Percentiles rank a stretch among this genome's conserved stretches.
Conservation (phyloP, 2,113 vertebrate species). For the Puffinus mauretanicus region DNA sequence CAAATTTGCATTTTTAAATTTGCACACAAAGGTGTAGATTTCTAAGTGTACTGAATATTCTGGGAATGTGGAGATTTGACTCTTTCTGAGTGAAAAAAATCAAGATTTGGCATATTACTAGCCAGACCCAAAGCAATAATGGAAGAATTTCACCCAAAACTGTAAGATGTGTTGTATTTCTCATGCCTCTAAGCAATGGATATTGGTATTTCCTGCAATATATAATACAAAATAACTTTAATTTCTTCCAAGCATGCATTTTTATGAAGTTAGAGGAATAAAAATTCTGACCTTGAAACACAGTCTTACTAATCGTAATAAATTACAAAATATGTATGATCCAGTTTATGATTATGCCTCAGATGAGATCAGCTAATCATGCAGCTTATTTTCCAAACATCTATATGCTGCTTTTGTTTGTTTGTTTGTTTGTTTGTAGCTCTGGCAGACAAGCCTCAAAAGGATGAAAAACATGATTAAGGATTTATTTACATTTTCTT, state of each 20-base stretch:
- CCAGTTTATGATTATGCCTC: background rate
- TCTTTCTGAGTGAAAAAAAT: background rate
- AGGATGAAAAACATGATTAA: slow-evolving; percentile 18
- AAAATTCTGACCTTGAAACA: slow-evolving; percentile 23
- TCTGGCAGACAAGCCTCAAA: background rate
- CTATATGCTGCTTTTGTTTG: background rate
- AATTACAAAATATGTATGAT: background rate
- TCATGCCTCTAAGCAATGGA: background rate
- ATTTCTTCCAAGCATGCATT: background rate
- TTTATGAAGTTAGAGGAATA: background rate
- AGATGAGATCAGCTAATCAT: slow-evolving; percentile 46
- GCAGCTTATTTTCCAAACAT: slow-evolving; percentile 31
- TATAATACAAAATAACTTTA: background rate
- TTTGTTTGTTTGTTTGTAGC: background rate
- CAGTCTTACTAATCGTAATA: background rate
- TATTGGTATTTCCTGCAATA: background rate
- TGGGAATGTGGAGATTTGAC: background rate
- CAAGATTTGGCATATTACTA: background rate
- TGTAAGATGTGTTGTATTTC: background rate
- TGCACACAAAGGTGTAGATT: background rate
- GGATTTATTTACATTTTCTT: slow-evolving; percentile 54
- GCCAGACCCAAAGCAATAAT: background rate
- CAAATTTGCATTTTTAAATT: background rate
- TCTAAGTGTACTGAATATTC: background rate
- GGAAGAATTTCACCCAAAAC: background rate